Conservation (phyloP, 2,888 invertebrate genomes). For the Pammene aurita region DNA sequence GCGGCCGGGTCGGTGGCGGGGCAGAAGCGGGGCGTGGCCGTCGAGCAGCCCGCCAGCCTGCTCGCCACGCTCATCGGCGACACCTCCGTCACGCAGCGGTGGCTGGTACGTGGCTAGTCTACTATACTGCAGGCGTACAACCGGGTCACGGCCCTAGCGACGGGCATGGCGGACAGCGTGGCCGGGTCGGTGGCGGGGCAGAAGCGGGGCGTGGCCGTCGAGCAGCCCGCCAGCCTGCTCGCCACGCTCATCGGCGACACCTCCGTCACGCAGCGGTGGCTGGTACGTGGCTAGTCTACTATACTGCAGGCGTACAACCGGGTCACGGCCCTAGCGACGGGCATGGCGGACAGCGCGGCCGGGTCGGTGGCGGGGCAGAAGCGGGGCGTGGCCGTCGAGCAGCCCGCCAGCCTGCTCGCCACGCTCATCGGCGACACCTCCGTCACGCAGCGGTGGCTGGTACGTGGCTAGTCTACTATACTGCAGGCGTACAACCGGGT, state of each 20-base stretch:
- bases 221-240: slow-evolving; percentile 95
- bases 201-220: slow-evolving; percentile 96
- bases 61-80: slow-evolving; percentile 97
- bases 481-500: slow-evolving; percentile 88
- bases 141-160: slow-evolving; percentile 94
- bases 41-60: slow-evolving; percentile 96
- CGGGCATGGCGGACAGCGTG: slow-evolving; percentile 96
- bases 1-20: slow-evolving; percentile 98
- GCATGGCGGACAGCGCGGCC: slow-evolving; percentile 96
- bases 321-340: slow-evolving; percentile 95
- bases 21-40: slow-evolving; percentile 96
- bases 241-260: slow-evolving; percentile 98
- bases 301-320: slow-evolving; percentile 85
- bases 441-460: slow-evolving; percentile 99
- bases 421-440: slow-evolving; percentile 98
- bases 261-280: slow-evolving; percentile 99
- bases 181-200: slow-evolving; percentile 98
- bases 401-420: slow-evolving; percentile 94
- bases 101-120: slow-evolving; percentile 89
- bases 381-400: slow-evolving; percentile 97
- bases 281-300: slow-evolving; percentile 83
- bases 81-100: slow-evolving; percentile 98
- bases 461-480: slow-evolving; percentile 67
- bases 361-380: slow-evolving; percentile 98
- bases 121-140: slow-evolving; percentile 82